Base-by-base conservation (phyloP, 2,113 vertebrate species). In the Cygnus buccinator region DNA sequence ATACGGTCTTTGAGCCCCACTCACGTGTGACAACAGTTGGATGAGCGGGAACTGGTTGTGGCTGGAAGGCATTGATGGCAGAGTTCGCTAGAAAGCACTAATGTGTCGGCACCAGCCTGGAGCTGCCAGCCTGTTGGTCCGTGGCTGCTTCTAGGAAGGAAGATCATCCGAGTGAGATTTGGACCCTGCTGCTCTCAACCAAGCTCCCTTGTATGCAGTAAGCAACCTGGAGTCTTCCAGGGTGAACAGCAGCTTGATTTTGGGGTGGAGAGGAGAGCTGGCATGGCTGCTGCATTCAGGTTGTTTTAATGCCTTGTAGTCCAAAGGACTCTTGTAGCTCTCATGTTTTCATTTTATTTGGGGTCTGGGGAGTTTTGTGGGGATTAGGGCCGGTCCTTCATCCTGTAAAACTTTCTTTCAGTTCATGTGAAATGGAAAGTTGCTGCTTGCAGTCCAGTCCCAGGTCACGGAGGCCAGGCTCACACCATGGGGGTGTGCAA, bases 381-480 rank as follows among this genome's bases (percentile, higher is more conserved):
- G 9, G 5, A 10, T 61, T 58, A 59, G 0, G 3, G 55, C 50
- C 31, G 14, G 0, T 29, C 71, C 16, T 76, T 57, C 66, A 59
- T 50, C 50, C n/a, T 50, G 4, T 63, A 37, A 67, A 94, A 41
- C 28, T 66, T 52, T 3, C 9, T 59, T 73, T 44, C 63, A 31
- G 23, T 68, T 67, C 25, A 5, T 5, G 20, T 50, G 50, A 57
- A 39, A 10, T 3, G 6, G 46, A 41, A 50, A 39, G 57, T 18
- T 61, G 55, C 62, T 71, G 33, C 66, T 91, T 46, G 67, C 33
- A 43, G 46, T 44, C 43, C 43, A 44, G 46, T 67, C 26, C 10
- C 2, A 13, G 29, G 18, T 54, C 0, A 0, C 29, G 54, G 58
- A 13, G 28, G 28, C 21, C 5, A 3, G 41, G 44, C 41, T 89